phyloP scores from a whole-genome alignment of 2,113 vertebrate genomes.

The Carassius carassius region DNA sequence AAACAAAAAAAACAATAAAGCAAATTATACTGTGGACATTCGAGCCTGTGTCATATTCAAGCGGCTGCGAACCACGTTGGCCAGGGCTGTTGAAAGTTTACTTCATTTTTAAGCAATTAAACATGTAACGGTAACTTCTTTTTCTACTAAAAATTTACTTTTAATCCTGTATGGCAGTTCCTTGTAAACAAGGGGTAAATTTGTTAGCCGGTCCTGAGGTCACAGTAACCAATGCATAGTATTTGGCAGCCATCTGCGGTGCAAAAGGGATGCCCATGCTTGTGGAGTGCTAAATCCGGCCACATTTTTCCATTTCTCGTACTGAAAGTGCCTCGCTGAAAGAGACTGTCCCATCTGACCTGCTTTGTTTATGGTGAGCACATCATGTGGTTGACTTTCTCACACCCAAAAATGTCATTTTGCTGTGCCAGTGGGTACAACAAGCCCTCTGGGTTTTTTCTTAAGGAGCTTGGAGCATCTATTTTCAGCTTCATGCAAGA shows the following conservation, averaged over 20 bases:
- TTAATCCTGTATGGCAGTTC: constrained; percentile 23
- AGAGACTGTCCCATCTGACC: constrained; percentile 64
- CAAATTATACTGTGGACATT: constrained; percentile 59
- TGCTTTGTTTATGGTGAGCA: constrained; percentile 65
- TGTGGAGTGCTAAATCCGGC: constrained; percentile 60
- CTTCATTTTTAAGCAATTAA: constrained; percentile 56
- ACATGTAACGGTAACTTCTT: constrained; percentile 33
- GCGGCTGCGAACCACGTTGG: constrained; percentile 50
- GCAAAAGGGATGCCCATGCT: constrained; percentile 64
- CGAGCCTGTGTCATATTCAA: constrained; percentile 57
- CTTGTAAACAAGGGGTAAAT: constrained; percentile 41
- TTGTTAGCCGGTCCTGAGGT: constrained; percentile 15
- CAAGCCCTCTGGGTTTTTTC: constrained; percentile 46
- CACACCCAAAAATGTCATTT: constrained; percentile 68
- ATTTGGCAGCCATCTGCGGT: constrained; percentile 56
- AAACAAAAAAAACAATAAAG: constrained; percentile 41
- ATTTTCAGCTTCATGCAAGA: background rate
- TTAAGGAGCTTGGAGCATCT: constrained; percentile 33
- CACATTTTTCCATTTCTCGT: constrained; percentile 71
- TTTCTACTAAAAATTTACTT: constrained; percentile 36
- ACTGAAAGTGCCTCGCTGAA: constrained; percentile 45
- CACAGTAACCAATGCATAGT: background rate
- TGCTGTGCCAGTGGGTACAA: constrained; percentile 62
- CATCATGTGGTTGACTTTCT: constrained; percentile 68
- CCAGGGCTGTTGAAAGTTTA: constrained; percentile 57